phyloP scores from a whole-genome alignment of 2,113 vertebrate genomes.

The Pelobates fuscus region DNA sequence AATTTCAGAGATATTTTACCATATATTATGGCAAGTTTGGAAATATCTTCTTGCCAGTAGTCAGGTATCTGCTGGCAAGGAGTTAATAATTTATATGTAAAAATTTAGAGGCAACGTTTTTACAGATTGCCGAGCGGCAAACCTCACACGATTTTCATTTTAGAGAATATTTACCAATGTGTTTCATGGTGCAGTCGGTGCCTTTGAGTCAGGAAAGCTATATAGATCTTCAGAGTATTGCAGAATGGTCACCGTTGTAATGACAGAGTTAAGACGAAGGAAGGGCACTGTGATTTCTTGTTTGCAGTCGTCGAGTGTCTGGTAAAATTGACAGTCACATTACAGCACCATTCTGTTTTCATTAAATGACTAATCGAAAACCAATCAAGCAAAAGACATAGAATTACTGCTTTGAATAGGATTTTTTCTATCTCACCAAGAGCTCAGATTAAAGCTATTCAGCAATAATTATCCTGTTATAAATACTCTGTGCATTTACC shows the following conservation, averaged over 20 bases:
- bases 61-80: no score
- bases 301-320: constrained; percentile 60
- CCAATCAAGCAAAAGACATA: constrained; percentile 61
- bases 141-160: no score
- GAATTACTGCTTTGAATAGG: constrained; percentile 59
- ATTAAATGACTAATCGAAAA: constrained; percentile 76
- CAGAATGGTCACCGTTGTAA: constrained; percentile 27
- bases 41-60: no score
- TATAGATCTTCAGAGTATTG: background rate
- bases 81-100: no score
- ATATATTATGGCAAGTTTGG: no score
- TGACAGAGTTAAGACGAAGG: constrained; percentile 51
- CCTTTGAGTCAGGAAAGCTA: no score
- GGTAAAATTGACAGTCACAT: constrained; percentile 65
- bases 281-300: constrained; percentile 59
- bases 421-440: constrained; percentile 53
- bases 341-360: constrained; percentile 70
- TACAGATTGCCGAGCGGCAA: no score
- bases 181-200: no score
- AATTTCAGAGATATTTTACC: no score
- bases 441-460: constrained; percentile 57
- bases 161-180: no score
- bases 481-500: constrained; percentile 34
- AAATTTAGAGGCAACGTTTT: no score
- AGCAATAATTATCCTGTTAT: constrained; percentile 52